Base-by-base conservation (phyloP, 2,888 invertebrate species). In the Macrosiphum euphorbiae region DNA sequence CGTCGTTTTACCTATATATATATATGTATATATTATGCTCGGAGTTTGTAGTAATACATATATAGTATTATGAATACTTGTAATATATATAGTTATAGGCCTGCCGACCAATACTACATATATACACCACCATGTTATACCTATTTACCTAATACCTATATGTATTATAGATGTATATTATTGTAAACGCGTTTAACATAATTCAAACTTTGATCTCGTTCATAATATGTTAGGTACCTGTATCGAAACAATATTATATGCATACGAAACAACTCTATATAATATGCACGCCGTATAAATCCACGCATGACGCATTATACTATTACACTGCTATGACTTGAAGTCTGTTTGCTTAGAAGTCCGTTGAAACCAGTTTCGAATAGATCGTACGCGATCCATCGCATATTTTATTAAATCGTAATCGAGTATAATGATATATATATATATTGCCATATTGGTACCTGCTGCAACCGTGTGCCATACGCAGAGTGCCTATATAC, bases 321-420 rank as follows among this genome's bases (percentile, higher is more conserved):
- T 67, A 67, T 67, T 67, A n/a, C 35, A 67, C 67, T 89, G 28
- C n/a, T 89, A 89, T 61, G 44, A 61, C 61, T 61, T 61, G 89
- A 89, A 89, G 89, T 89, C 44, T 61, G 89, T 89, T 58, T 61
- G 89, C 89, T 89, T 61, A 89, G 44, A 89, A 61, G 41, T 28
- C 28, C 44, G 8, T 20, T 28, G 44, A 61, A 89, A 89, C 89
- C 89, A 89, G 89, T 89, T 89, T 89, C 16, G 44, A 20, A 35
- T 35, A 35, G 16, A 0, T 67, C 7, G 16, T 67, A 67, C 67
- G 61, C 61, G n/a, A 67, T n/a, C n/a, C 61, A 5, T 67, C 61
- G 61, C n/a, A 67, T 67, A 52, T 52, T 35, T 35, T n/a, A 16
- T 67, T 67, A 67, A 67, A 67, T 67, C 67, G 67, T 67, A 67